Evolutionary conservation across 1,140 invertebrate genomes (phyloP).

Genomic region (Aradophagus sp.): DNA sequence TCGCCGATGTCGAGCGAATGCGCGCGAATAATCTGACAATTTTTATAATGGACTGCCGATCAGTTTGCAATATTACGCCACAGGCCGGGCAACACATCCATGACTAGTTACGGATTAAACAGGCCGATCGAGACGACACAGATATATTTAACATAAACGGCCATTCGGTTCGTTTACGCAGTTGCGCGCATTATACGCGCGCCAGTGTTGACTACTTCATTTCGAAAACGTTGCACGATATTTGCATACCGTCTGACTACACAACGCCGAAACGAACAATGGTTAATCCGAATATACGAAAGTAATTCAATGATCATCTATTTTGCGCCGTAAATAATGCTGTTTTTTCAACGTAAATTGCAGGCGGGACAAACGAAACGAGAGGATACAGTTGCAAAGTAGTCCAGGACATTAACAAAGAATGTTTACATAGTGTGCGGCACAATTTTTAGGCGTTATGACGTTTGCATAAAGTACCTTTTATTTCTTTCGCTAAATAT

Average conservation of each 20-base stretch:
- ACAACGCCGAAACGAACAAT: constrained; percentile 31
- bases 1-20: too few species aligned
- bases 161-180: constrained; percentile 54
- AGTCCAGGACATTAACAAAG: constrained; percentile 2
- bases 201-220: constrained; percentile 45
- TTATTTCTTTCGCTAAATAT: constrained; percentile 22
- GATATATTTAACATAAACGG: constrained; percentile 52
- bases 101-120: constrained; percentile 39
- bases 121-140: constrained; percentile 29
- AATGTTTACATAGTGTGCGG: constrained; percentile 1
- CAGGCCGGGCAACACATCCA: constrained; percentile 18
- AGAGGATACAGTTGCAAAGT: constrained; percentile 1
- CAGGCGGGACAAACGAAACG: constrained; percentile 4
- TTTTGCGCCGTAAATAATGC: constrained; percentile 30
- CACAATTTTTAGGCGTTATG: not conserved
- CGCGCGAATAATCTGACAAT: too few species aligned
- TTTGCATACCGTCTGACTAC: constrained; percentile 50
- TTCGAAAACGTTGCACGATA: constrained; percentile 49
- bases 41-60: constrained; percentile 1
- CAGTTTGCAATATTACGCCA: constrained; percentile 26
- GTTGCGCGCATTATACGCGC: constrained; percentile 46
- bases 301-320: constrained; percentile 42
- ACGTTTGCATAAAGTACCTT: constrained; percentile 13
- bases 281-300: constrained; percentile 50
- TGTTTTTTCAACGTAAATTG: constrained; percentile 15